phyloP scores from a whole-genome alignment of 2,113 vertebrate genomes.

The Gymnocephalus cernua region DNA sequence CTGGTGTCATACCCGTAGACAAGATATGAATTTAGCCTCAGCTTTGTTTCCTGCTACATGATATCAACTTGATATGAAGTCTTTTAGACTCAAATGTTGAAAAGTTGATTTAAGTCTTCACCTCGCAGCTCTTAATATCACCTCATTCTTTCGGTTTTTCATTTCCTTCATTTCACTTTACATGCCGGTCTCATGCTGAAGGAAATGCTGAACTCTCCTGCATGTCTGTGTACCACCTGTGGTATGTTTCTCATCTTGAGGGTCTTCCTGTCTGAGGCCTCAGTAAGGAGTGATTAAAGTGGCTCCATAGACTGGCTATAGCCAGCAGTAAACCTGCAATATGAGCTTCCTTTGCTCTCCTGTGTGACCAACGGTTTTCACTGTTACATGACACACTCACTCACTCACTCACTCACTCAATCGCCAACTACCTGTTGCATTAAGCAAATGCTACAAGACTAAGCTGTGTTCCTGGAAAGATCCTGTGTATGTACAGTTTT shows the following conservation, averaged over 20 bases:
- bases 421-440: conserved; percentile 8
- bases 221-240: conserved; percentile 33
- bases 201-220: conserved; percentile 19
- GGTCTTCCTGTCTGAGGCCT: conserved; percentile 22
- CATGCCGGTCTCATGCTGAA: neutral
- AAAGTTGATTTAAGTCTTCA: neutral
- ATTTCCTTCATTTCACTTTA: neutral
- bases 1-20: neutral
- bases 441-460: neutral
- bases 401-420: neutral
- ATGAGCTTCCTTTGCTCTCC: conserved; percentile 37
- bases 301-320: conserved; percentile 15
- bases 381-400: conserved; percentile 39
- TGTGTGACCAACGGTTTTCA: conserved; percentile 9
- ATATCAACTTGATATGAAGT: neutral
- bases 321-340: conserved; percentile 57
- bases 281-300: conserved; percentile 39
- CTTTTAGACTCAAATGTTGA: neutral
- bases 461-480: neutral
- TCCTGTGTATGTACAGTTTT: neutral
- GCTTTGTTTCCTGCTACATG: neutral
- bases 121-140: neutral
- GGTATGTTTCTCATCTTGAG: conserved; percentile 41
- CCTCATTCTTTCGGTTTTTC: neutral
- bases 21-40: neutral